phyloP scores from a whole-genome alignment of 1,140 invertebrate species.

The Geopemphigus sp. region DNA sequence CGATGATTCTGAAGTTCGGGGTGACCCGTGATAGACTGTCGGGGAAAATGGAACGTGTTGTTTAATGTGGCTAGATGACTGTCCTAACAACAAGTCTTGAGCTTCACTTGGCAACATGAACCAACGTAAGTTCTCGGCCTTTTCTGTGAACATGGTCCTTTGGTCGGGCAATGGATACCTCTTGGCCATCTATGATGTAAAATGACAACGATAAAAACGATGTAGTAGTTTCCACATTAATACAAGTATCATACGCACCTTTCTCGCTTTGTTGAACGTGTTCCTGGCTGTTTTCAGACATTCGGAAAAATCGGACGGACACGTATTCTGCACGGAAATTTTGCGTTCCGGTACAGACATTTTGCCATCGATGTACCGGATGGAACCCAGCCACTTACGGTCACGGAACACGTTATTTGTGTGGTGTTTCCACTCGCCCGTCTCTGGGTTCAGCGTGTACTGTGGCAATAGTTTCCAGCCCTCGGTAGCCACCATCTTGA shows the following conservation, averaged over 20 bases:
- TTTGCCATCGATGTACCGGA: conserved; percentile 73
- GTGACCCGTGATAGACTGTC: conserved; percentile 53
- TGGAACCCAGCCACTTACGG: conserved; percentile 76
- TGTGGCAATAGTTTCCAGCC: conserved; percentile 87
- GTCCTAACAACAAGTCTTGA: conserved; percentile 69
- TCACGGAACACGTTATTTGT: conserved; percentile 70
- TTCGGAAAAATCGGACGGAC: conserved; percentile 70
- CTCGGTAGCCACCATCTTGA: conserved; percentile 83
- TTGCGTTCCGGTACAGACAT: conserved; percentile 70
- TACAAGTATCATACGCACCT: conserved; percentile 58
- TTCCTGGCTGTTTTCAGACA: conserved; percentile 75
- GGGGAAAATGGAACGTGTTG: conserved; percentile 73
- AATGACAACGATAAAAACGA: background rate
- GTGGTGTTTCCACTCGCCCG: conserved; percentile 85
- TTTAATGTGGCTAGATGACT: conserved; percentile 68
- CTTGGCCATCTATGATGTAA: conserved; percentile 62
- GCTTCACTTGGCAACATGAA: conserved; percentile 79
- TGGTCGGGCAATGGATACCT: conserved; percentile 72
- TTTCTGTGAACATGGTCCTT: conserved; percentile 66
- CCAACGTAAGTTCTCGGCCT: conserved; percentile 73
- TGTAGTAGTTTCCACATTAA: background rate
- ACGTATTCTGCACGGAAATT: conserved; percentile 67
- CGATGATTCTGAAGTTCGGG: conserved; percentile 54
- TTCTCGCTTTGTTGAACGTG: conserved; percentile 73
- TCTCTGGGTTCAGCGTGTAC: conserved; percentile 81